Percentiles rank a stretch among this genome's conserved stretches.
phyloP scores from a whole-genome alignment of 2,888 invertebrate species.

The Hymenopus coronatus region DNA sequence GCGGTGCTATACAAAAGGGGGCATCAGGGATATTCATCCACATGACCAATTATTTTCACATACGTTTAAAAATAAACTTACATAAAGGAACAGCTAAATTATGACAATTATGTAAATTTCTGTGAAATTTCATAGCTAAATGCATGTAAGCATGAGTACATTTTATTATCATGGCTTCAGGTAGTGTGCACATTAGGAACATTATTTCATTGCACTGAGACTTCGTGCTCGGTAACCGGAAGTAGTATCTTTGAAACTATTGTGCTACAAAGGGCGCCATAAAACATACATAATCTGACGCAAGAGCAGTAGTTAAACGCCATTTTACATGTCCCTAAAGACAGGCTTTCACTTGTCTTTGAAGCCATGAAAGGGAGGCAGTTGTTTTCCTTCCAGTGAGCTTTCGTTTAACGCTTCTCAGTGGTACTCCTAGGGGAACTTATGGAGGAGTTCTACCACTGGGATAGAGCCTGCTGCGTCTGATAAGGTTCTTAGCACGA shows the following conservation, averaged over 20 bases:
- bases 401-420: background rate
- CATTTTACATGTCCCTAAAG: background rate
- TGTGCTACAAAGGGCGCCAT: background rate
- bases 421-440: background rate
- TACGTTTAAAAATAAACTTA: too few relatives aligned
- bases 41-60: too few relatives aligned
- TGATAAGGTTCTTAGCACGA: too few relatives aligned
- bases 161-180: background rate
- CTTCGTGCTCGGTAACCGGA: background rate
- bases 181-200: background rate
- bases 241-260: background rate
- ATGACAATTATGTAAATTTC: too few relatives aligned
- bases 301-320: background rate
- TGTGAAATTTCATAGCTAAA: too few relatives aligned
- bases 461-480: background rate
- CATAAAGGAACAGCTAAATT: too few relatives aligned
- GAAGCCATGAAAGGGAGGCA: background rate
- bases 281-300: background rate
- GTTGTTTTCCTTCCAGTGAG: background rate
- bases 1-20: too few relatives aligned
- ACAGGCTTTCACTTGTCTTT: background rate
- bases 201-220: background rate
- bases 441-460: background rate
- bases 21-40: too few relatives aligned
- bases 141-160: too few relatives aligned